Evolutionary conservation across 1,140 invertebrate genomes (phyloP).

Genomic region (Spodoptera litura): DNA sequence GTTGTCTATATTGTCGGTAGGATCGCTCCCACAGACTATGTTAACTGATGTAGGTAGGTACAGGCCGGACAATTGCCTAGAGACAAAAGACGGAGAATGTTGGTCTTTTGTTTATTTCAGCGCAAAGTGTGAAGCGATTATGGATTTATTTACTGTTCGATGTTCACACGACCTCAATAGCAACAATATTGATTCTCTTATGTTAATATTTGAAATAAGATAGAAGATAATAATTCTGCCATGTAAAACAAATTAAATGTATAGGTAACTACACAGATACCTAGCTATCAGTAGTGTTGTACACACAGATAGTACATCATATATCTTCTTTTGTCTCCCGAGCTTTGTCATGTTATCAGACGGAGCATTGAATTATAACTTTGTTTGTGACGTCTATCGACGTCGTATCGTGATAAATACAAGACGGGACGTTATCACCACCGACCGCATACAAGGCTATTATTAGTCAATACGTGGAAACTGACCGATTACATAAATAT

Average conservation of each 20-base stretch:
- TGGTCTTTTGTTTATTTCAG: slow-evolving; percentile 3
- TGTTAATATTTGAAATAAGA: too few species aligned
- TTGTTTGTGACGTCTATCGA: slow-evolving; percentile 45
- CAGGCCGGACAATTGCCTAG: slow-evolving; percentile 31
- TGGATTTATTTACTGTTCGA: slow-evolving; percentile 4
- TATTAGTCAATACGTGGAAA: slow-evolving; percentile 18
- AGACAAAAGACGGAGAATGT: slow-evolving; percentile 37
- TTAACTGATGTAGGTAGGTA: slow-evolving; percentile 43
- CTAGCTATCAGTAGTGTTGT: background rate
- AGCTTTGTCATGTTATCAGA: slow-evolving; percentile 46
- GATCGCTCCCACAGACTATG: slow-evolving; percentile 59
- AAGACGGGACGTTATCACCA: slow-evolving; percentile 35
- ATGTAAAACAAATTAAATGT: too few species aligned
- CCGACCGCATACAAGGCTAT: slow-evolving; percentile 46
- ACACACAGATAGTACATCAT: background rate
- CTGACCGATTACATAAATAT: slow-evolving; percentile 4
- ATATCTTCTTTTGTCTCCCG: slow-evolving; percentile 33
- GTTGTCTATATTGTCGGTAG: slow-evolving; percentile 66
- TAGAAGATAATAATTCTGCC: too few species aligned
- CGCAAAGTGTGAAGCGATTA: slow-evolving; percentile 16
- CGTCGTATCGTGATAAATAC: slow-evolving; percentile 30
- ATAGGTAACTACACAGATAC: too few species aligned
- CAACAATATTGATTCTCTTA: too few species aligned
- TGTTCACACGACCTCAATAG: background rate
- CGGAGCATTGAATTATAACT: slow-evolving; percentile 49